Evolutionary conservation across 2,113 vertebrate genomes (phyloP).

Genomic region (Ptilorrhoa leucosticta): DNA sequence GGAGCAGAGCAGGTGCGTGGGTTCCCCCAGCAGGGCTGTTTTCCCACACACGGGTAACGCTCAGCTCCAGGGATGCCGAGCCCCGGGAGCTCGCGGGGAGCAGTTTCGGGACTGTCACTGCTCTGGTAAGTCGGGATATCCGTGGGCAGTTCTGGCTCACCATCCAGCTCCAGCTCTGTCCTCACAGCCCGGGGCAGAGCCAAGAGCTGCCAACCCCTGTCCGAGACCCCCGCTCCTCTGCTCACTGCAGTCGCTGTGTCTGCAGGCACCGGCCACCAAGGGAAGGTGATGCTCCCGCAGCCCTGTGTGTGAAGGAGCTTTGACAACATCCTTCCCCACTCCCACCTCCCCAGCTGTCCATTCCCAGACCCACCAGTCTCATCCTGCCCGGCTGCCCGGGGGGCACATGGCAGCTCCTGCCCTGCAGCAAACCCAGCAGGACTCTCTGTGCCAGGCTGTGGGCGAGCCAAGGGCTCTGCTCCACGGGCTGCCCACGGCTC

Average conservation of each 20-base stretch:
- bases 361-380: background rate
- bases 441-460: background rate
- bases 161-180: background rate
- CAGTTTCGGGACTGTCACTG: background rate
- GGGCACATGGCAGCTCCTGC: background rate
- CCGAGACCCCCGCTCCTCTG: rapidly evolving
- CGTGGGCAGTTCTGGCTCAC: background rate
- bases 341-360: rapidly evolving
- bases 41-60: background rate
- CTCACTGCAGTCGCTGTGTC: no score
- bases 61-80: background rate
- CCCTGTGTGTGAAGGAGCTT: background rate
- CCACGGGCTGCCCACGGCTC: rapidly evolving
- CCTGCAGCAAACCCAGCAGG: background rate
- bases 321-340: rapidly evolving
- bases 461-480: background rate
- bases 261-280: background rate
- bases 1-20: background rate
- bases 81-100: background rate
- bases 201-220: background rate
- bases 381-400: background rate
- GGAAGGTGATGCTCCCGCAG: background rate
- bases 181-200: background rate
- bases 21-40: background rate
- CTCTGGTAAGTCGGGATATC: background rate